Base-by-base conservation (phyloP, 2,888 invertebrate genomes). In the Serripes groenlandicus region DNA sequence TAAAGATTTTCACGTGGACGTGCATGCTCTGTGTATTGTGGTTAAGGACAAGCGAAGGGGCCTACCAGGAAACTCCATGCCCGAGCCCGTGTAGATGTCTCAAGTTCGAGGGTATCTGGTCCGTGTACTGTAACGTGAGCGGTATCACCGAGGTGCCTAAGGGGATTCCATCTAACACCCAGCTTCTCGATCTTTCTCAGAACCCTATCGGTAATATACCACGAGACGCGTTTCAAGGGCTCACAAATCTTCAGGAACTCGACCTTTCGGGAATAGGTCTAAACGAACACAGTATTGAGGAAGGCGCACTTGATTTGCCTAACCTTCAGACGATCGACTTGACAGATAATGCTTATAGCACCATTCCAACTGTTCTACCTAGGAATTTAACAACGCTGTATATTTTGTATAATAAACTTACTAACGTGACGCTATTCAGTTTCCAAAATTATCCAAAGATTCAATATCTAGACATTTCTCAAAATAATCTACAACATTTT, bases 91-190 rank as follows among this genome's bases (percentile, higher is more conserved):
- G 85, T 56, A 58, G 78, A n/a, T 85, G 85, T 52, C 72, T 75
- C 2, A 32, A 66, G 52, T 85, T 85, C 56, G 69, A 80, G 26
- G 82, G 85, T 18, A 23, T 78, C 1, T 78, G 78, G 75, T 83
- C 80, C 4, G 85, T 86, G 0, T 87, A 86, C 49, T 89, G 89
- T 42, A 89, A 86, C 64, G 32, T 75, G 4, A 86, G 86, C 5
- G 86, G 86, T 1, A 78, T 87, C 32, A 72, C 73, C 5, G 62
- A 70, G 2, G 78, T 89, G n/a, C 89, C 89, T 0, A 69, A 28
- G 15, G 80, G 80, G 5, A 83, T 89, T 54, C 89, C 89, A 11
- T 42, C 54, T 11, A 78, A 86, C 49, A 87, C 86, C 23, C 77
- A 78, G 21, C 74, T 86, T 1, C 81, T 89, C 0, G 80, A 89